Percentiles rank a stretch among this genome's conserved stretches.
These are phyloP conservation scores for Sclerurus mexicanus DNA, from an alignment of 2,113 vertebrate species.

Conservation along the genomic window DNA sequence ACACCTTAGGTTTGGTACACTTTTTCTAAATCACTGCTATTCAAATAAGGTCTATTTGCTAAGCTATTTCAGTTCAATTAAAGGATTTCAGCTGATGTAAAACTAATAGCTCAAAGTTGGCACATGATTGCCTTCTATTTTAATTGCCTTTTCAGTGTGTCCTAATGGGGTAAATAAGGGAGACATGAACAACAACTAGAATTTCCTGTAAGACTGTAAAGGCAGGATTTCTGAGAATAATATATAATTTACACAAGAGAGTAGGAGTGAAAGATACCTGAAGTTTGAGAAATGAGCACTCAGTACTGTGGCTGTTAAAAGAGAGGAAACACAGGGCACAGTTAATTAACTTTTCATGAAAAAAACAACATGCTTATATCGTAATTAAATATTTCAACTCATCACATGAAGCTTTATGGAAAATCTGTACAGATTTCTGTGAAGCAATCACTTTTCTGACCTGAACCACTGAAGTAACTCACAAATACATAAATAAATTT, in stretches of 20 bases:
- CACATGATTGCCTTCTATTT: not conserved
- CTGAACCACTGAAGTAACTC: not conserved
- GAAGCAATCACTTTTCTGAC: not conserved
- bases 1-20: not conserved
- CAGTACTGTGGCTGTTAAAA: not conserved
- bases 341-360: not conserved
- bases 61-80: not conserved
- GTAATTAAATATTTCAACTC: not conserved
- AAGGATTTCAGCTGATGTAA: not conserved
- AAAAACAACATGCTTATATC: fast-evolving
- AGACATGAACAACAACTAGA: not conserved
- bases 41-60: not conserved
- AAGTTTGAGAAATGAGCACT: not conserved
- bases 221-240: not conserved
- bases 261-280: not conserved
- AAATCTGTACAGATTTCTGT: not conserved
- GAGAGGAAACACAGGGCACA: not conserved
- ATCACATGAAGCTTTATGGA: not conserved
- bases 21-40: not conserved
- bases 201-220: not conserved
- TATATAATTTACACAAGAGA: not conserved
- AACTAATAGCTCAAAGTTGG: not conserved
- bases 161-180: not conserved
- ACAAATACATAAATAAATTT: not conserved
- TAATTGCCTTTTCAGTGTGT: not conserved